A percentile compares a stretch with the other conserved stretches of the same genome.
Evolutionary conservation across 2,113 vertebrate species (phyloP).

Genomic region (Cephalopholis sonnerati): DNA sequence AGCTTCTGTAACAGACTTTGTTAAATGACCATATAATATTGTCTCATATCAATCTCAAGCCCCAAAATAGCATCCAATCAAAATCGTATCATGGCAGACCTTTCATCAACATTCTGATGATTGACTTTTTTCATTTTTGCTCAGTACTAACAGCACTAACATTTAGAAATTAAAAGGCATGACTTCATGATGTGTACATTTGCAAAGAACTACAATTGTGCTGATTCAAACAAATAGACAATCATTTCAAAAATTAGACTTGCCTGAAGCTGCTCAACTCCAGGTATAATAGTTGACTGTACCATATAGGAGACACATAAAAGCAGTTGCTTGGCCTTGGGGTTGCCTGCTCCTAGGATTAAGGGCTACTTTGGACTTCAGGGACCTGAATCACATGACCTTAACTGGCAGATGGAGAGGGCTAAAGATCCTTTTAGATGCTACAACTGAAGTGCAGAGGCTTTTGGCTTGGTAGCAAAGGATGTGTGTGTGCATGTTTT

Average conservation of each 20-base stretch:
- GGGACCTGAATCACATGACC: conserved; percentile 45
- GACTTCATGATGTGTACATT: not conserved
- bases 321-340: conserved; percentile 20
- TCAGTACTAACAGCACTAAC: too few species aligned
- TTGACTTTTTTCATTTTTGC: too few species aligned
- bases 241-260: too few species aligned
- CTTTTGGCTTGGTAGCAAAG: not conserved
- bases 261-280: not conserved
- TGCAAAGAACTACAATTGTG: not conserved
- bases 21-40: too few species aligned
- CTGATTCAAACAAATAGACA: too few species aligned
- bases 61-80: too few species aligned
- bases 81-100: too few species aligned
- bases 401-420: conserved; percentile 22
- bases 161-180: too few species aligned
- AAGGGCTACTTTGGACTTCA: conserved; percentile 44
- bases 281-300: conserved; percentile 2
- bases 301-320: not conserved
- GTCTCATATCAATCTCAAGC: too few species aligned
- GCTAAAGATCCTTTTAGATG: conserved; percentile 44
- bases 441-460: conserved; percentile 24
- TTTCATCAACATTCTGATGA: too few species aligned
- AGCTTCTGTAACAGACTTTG: too few species aligned
- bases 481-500: not conserved
- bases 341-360: conserved; percentile 34